These are phyloP conservation scores for Drosophila borborema DNA, from an alignment of 2,888 invertebrate species.

Conservation along the genomic window DNA sequence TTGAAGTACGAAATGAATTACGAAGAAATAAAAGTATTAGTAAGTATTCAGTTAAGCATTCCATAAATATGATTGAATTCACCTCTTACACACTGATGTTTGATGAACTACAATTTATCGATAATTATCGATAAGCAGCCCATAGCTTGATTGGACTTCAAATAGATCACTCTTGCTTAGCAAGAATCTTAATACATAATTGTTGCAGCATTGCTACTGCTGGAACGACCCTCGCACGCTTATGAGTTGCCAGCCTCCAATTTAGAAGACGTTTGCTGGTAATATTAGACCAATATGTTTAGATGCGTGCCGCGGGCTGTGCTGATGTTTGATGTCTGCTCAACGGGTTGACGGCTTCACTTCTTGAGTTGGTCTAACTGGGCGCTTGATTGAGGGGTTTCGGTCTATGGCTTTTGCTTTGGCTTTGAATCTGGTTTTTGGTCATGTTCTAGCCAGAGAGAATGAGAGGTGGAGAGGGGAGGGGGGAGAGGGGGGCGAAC, in stretches of 20 bases:
- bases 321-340: constrained; percentile 33
- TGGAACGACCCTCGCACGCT: constrained; percentile 35
- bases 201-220: background rate
- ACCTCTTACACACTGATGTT: background rate
- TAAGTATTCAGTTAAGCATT: background rate
- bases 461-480: background rate
- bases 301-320: constrained; percentile 41
- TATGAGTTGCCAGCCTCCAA: constrained; percentile 28
- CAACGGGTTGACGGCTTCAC: constrained; percentile 50
- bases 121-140: background rate
- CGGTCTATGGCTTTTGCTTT: background rate
- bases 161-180: background rate
- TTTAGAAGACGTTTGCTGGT: constrained; percentile 53
- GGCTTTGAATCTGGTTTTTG: constrained; percentile 5
- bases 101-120: background rate
- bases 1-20: background rate
- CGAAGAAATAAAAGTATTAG: no score
- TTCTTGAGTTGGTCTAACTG: constrained; percentile 41
- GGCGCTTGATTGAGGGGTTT: constrained; percentile 53
- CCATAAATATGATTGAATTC: no score
- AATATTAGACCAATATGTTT: constrained; percentile 55
- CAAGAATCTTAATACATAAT: background rate
- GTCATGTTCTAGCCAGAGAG: background rate
- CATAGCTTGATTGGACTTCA: no score
- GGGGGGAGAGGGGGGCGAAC: background rate